Evolutionary conservation across 2,113 vertebrate genomes (phyloP).

Genomic region (Probosciger aterrimus): DNA sequence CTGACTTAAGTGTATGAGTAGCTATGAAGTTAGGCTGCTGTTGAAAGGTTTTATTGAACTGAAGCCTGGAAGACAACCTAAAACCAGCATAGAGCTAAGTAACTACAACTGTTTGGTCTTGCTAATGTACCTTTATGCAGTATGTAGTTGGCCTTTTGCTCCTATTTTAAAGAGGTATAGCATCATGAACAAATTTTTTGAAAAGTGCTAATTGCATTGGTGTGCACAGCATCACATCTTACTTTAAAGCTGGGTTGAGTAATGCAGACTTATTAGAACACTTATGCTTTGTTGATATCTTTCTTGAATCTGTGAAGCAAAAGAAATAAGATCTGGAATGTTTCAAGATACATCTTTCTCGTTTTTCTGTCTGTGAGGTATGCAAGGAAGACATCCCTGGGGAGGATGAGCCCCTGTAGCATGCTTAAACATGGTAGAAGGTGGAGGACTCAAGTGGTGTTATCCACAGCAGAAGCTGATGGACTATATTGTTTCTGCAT

Average conservation of each 20-base stretch:
- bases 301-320: background rate
- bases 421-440: background rate
- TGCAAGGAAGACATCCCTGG: background rate
- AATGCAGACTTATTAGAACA: background rate
- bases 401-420: background rate
- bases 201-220: background rate
- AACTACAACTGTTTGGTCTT: background rate
- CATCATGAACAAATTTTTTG: background rate
- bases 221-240: fast-evolving
- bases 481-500: background rate
- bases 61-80: background rate
- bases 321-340: background rate
- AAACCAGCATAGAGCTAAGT: background rate
- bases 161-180: background rate
- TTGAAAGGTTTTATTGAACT: background rate
- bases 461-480: background rate
- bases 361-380: background rate
- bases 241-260: background rate
- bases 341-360: background rate
- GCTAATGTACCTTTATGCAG: background rate
- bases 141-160: background rate
- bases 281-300: background rate
- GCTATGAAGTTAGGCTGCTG: background rate
- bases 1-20: background rate
- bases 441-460: background rate